Evolutionary conservation across 2,113 vertebrate species (phyloP).

Genomic region (Marcusenius ussheri): DNA sequence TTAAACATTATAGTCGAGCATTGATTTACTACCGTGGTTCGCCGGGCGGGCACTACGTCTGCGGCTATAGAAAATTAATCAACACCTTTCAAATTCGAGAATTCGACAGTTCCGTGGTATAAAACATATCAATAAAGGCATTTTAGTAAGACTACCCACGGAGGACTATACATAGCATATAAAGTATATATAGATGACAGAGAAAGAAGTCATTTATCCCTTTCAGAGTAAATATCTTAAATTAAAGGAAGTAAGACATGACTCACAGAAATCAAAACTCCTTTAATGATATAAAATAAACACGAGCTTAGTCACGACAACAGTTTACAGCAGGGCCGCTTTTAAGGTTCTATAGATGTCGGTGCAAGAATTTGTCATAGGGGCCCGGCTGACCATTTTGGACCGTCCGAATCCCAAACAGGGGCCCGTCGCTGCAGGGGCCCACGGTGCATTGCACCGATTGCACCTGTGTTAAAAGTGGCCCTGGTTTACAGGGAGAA

Average conservation of each 20-base stretch:
- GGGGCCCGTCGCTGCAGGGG: too few species aligned
- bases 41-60: not conserved
- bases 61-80: not conserved
- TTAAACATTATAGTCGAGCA: not conserved
- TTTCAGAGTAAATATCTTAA: not conserved
- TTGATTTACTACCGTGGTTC: not conserved
- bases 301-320: conserved; percentile 8
- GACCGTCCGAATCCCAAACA: too few species aligned
- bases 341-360: too few species aligned
- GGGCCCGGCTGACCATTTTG: too few species aligned
- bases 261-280: conserved; percentile 11
- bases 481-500: not conserved
- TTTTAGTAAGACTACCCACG: not conserved
- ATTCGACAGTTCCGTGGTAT: not conserved
- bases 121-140: not conserved
- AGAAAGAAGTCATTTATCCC: not conserved
- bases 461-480: too few species aligned
- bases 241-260: conserved; percentile 3
- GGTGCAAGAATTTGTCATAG: too few species aligned
- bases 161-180: not conserved
- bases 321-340: too few species aligned
- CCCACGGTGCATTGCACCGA: too few species aligned
- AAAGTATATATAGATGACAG: not conserved
- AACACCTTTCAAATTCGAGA: not conserved
- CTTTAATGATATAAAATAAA: not conserved